phyloP scores from a whole-genome alignment of 2,113 vertebrate species.

The Hipposideros armiger region DNA sequence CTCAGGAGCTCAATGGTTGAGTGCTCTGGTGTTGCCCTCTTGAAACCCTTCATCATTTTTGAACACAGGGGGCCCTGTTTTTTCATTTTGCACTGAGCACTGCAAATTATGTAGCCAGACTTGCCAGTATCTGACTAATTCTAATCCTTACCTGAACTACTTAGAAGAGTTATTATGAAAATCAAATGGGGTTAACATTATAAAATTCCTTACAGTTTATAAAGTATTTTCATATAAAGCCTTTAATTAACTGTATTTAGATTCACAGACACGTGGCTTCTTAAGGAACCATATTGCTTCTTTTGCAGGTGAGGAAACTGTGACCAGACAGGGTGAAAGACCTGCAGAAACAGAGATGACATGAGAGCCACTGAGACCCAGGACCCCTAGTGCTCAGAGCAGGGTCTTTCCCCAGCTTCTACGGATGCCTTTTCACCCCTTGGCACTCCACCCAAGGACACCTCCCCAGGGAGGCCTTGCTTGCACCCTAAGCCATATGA shows the following conservation, averaged over 20 bases:
- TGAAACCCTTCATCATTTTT: neutral
- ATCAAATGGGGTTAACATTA: neutral
- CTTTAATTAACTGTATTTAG: neutral
- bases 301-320: neutral
- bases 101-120: neutral
- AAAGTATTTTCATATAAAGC: neutral
- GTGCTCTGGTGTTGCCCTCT: neutral
- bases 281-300: neutral
- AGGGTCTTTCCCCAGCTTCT: neutral
- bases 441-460: neutral
- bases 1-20: neutral
- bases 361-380: neutral
- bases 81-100: neutral
- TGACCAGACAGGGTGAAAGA: neutral
- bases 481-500: neutral
- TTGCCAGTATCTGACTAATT: neutral
- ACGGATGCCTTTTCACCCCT: neutral
- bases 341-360: neutral
- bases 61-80: neutral
- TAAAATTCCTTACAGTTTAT: neutral
- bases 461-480: neutral
- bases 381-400: neutral
- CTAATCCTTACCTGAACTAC: slow-evolving; percentile 11
- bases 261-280: neutral
- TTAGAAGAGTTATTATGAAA: neutral